Evolutionary conservation across 2,113 vertebrate genomes (phyloP), one percentile per base, ranked within the genome.

Genomic region (Tenebrosternarchus preto): DNA sequence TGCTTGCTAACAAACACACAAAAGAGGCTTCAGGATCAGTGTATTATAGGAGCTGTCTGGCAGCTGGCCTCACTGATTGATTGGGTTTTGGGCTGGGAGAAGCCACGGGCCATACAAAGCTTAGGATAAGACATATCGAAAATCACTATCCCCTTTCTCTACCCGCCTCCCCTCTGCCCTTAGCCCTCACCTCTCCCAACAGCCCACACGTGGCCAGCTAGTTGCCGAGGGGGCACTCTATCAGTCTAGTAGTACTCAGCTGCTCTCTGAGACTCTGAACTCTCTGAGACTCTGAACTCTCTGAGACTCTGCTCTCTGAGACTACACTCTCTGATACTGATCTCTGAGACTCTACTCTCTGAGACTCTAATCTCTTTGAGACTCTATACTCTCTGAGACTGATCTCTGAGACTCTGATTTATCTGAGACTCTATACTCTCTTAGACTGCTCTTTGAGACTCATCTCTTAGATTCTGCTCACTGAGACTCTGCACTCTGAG

Each of bases 51-150:
- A 90, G 88, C 86, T 77, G 87, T 87, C 87, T 87, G 87, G 89
- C 77, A 11, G 88, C 79, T 78, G 20, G 43, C 70, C 85, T 86
- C 84, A 88, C 85, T 90, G 84, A 92, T 93, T 89, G 88, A 91
- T 91, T 81, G 80, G 84, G 80, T 81, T 57, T 50, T 73, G 73
- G 55, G 82, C 87, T 82, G 83, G 83, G 84, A 88, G 88, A 56
- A 71, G 77, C 91, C 86, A 88, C 89, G 81, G 90, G 92, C 91
- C 88, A 91, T 89, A 82, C 82, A 77, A 86, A 87, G 86, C 86
- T 76, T 83, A 87, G 64, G 70, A 77, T 87, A 84, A 91, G 91
- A 91, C 91, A 88, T 92, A 93, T 92, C 36, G 92, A 88, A 93
- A 93, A 94, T 92, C 91, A 90, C 86, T 91, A 85, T 84, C 86